phyloP scores from a whole-genome alignment of 2,113 vertebrate genomes.

The Condylura cristata region DNA sequence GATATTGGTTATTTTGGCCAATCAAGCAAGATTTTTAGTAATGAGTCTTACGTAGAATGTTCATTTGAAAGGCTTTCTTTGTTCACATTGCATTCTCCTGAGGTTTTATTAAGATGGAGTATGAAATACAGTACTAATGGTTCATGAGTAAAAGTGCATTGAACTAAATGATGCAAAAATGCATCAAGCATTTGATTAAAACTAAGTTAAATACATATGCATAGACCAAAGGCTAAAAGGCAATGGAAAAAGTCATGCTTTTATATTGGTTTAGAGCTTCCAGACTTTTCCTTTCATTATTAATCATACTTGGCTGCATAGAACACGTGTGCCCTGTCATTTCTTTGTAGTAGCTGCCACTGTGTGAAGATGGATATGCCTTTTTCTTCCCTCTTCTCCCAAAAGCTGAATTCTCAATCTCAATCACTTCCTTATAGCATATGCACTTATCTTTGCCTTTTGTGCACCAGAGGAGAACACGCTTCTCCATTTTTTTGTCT shows the following conservation, averaged over 20 bases:
- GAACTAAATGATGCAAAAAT: conserved; percentile 65
- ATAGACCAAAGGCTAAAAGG: conserved; percentile 64
- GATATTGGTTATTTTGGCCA: conserved; percentile 33
- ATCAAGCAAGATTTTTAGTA: conserved; percentile 14
- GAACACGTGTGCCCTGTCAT: conserved; percentile 60
- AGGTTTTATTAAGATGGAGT: conserved; percentile 73
- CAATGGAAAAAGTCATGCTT: conserved; percentile 65
- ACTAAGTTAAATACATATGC: conserved; percentile 54
- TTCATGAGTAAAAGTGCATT: conserved; percentile 48
- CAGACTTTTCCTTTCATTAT: conserved; percentile 36
- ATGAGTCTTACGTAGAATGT: conserved; percentile 47
- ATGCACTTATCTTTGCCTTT: conserved; percentile 62
- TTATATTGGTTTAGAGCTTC: conserved; percentile 60
- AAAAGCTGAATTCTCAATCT: conserved; percentile 73
- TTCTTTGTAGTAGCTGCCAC: conserved; percentile 63
- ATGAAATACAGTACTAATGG: conserved; percentile 51
- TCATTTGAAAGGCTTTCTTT: conserved; percentile 68
- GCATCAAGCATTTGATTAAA: conserved; percentile 59
- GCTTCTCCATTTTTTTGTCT: conserved; percentile 74
- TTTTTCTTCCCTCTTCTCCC: conserved; percentile 49
- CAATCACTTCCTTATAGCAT: conserved; percentile 44
- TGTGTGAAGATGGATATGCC: conserved; percentile 71
- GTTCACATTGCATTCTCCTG: conserved; percentile 43
- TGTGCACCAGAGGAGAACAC: conserved; percentile 43
- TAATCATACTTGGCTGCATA: conserved; percentile 55